Conservation (phyloP, 2,113 vertebrate species). For the Eudyptes chrysolophus region DNA sequence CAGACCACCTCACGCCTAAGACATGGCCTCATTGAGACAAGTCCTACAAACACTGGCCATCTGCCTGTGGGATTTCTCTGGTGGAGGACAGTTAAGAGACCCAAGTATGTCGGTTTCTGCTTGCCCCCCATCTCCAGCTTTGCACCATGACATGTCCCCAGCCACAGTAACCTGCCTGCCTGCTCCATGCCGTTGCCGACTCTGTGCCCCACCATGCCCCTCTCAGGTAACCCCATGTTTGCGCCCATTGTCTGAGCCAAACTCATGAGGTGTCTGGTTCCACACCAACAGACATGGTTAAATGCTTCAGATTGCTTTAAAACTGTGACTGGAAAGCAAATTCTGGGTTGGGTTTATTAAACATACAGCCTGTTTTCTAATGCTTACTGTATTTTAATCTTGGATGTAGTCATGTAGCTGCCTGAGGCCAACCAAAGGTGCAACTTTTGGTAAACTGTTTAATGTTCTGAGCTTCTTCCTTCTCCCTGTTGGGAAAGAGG, state of each 20-base stretch:
- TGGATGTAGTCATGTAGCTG: neutral
- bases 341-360: neutral
- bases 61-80: neutral
- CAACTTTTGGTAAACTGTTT: neutral
- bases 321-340: neutral
- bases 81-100: neutral
- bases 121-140: neutral
- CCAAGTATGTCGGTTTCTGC: too few relatives aligned
- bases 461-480: neutral
- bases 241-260: neutral
- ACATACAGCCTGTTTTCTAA: neutral
- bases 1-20: neutral
- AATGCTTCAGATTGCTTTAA: neutral
- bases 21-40: neutral
- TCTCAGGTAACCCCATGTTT: neutral
- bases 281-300: rapidly evolving
- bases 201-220: neutral
- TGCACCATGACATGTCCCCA: neutral
- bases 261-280: neutral
- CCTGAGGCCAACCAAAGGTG: neutral
- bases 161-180: neutral
- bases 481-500: neutral
- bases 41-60: neutral
- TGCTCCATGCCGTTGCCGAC: rapidly evolving
- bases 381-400: neutral